Evolutionary conservation across 2,797 vertebrate species (phyloP).

Genomic region (Ctenochaetus hawaiiensis): DNA sequence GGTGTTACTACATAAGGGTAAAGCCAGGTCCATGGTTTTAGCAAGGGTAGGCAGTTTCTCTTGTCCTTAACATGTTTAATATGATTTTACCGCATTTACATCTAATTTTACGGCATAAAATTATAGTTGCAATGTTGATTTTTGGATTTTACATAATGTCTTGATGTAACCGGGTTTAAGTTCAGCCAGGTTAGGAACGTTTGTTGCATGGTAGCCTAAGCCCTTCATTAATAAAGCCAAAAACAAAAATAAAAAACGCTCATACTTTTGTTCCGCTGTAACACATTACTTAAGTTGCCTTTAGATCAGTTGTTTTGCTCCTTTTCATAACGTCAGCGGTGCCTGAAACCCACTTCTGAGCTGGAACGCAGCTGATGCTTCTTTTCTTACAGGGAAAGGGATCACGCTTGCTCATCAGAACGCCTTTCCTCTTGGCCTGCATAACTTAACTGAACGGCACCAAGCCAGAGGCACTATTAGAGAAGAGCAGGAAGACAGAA

Average conservation of each 20-base stretch:
- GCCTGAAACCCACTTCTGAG: not conserved
- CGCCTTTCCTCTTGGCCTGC: slow-evolving; percentile 49
- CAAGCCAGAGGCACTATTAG: slow-evolving; percentile 35
- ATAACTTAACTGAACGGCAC: slow-evolving; percentile 41
- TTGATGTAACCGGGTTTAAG: not conserved
- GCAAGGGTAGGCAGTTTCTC: not conserved
- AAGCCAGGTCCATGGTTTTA: not conserved
- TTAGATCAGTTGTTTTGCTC: not conserved
- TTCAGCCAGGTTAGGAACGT: not conserved
- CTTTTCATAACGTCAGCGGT: slow-evolving; percentile 37
- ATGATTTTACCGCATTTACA: not conserved
- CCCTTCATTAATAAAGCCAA: not conserved
- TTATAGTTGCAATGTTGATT: not conserved
- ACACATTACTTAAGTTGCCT: not conserved
- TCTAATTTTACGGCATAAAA: not conserved
- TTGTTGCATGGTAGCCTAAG: too few relatives aligned
- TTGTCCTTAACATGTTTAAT: not conserved
- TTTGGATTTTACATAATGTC: not conserved
- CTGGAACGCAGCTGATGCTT: slow-evolving; percentile 37
- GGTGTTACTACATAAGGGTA: not conserved
- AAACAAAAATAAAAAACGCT: not conserved
- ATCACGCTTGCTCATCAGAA: slow-evolving; percentile 62
- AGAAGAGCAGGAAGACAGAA: slow-evolving; percentile 30
- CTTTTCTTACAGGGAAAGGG: slow-evolving; percentile 62
- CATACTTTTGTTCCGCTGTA: not conserved